Percentiles rank a stretch among this genome's conserved stretches.
phyloP scores from a whole-genome alignment of 2,888 invertebrate species.

The Atethmia centrago region DNA sequence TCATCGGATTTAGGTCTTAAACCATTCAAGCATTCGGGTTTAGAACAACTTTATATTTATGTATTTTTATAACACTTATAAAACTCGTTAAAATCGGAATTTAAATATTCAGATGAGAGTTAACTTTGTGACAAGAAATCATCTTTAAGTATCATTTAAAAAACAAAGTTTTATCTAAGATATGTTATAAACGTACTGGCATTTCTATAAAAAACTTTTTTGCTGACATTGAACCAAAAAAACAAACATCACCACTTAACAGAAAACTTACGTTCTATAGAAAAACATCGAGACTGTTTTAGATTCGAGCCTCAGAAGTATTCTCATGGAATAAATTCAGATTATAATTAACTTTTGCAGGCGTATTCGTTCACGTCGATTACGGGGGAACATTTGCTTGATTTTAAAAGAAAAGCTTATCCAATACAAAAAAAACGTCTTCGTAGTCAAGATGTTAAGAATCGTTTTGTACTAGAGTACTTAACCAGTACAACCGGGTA shows the following conservation, averaged over 20 bases:
- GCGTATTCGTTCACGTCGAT: fast-evolving
- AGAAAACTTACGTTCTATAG: no score
- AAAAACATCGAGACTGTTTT: neutral
- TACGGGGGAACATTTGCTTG: no score
- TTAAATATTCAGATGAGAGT: slow-evolving; percentile 7
- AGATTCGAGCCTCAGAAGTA: neutral
- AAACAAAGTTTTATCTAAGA: neutral
- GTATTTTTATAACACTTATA: slow-evolving; percentile 32
- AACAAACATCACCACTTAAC: no score
- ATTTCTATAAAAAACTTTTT: neutral
- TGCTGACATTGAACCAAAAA: no score
- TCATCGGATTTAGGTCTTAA: slow-evolving; percentile 28
- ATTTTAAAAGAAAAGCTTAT: neutral
- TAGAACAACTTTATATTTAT: slow-evolving; percentile 25
- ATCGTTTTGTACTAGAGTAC: no score
- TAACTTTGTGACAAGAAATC: slow-evolving; percentile 5
- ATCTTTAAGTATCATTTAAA: neutral
- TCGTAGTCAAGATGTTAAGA: no score
- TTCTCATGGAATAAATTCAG: neutral
- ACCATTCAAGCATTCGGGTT: slow-evolving; percentile 26
- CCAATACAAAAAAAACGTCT: no score
- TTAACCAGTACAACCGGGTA: no score
- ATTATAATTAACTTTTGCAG: neutral
- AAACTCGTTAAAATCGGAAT: slow-evolving; percentile 14
- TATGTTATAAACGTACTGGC: neutral